Conservation (phyloP, 2,888 invertebrate genomes). For the Microctonus hyperodae region DNA sequence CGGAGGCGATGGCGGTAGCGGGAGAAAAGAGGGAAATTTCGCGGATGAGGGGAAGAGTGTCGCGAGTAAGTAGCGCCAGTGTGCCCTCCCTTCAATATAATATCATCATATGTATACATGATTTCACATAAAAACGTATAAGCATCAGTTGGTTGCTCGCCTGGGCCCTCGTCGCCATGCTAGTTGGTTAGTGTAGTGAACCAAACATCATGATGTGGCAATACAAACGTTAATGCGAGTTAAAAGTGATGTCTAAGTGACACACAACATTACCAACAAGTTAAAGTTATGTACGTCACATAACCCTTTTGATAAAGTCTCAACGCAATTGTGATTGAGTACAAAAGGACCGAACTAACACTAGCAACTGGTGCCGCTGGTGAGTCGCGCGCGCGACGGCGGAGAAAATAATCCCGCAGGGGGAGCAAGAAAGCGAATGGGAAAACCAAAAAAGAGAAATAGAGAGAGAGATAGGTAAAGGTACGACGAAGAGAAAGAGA, state of each 20-base stretch:
- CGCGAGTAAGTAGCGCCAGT: conserved; percentile 34
- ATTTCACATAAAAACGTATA: conserved; percentile 41
- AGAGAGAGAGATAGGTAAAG: conserved; percentile 20
- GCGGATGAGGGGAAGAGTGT: conserved; percentile 30
- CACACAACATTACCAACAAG: conserved; percentile 15
- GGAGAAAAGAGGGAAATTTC: conserved; percentile 9
- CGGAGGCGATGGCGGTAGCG: conserved; percentile 17
- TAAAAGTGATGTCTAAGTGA: conserved; percentile 39
- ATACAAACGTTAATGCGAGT: conserved; percentile 57
- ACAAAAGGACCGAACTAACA: conserved; percentile 7
- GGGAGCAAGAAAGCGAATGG: conserved; percentile 8
- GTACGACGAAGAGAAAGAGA: neutral
- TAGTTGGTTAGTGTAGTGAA: conserved; percentile 62
- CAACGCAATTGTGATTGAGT: conserved; percentile 19
- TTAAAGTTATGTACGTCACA: conserved; percentile 10
- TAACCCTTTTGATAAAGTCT: conserved; percentile 24
- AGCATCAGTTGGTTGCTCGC: conserved; percentile 36
- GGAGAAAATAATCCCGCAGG: conserved; percentile 15
- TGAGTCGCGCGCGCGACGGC: conserved; percentile 20
- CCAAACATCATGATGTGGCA: conserved; percentile 64
- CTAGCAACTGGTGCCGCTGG: conserved; percentile 16
- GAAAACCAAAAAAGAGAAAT: conserved; percentile 23
- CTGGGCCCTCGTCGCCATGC: conserved; percentile 52
- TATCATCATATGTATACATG: conserved; percentile 13
- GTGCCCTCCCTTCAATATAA: conserved; percentile 33